Percentiles rank a stretch among this genome's conserved stretches.
Evolutionary conservation across 2,888 invertebrate species (phyloP).

Genomic region (Tuta absoluta): DNA sequence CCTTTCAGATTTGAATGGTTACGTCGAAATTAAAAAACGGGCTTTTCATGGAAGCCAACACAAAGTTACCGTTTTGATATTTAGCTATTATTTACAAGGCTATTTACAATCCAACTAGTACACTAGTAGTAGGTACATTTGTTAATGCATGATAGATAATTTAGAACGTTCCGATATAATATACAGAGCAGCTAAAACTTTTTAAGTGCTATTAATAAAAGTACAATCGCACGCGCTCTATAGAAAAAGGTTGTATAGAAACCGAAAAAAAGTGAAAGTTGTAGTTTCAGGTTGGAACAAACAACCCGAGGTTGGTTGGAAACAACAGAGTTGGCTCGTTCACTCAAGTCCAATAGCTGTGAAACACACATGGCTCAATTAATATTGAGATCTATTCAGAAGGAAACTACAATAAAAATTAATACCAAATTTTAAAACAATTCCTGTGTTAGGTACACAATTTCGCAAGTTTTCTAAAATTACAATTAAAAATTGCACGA

Average conservation of each 20-base stretch:
- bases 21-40: not conserved
- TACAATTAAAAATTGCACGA: too few species aligned
- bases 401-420: too few species aligned
- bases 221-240: not conserved
- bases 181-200: not conserved
- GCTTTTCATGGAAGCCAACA: not conserved
- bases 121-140: not conserved
- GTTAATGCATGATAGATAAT: too few species aligned
- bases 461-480: too few species aligned
- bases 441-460: too few species aligned
- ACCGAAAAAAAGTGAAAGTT: too few species aligned
- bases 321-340: not conserved
- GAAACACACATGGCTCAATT: too few species aligned
- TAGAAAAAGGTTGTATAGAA: not conserved
- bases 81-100: constrained; percentile 5
- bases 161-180: not conserved
- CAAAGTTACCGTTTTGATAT: not conserved
- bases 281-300: not conserved
- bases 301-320: constrained; percentile 4
- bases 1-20: not conserved
- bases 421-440: too few species aligned
- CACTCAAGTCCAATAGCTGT: too few species aligned
- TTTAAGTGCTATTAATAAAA: not conserved
- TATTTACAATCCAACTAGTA: not conserved
- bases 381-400: too few species aligned